Evolutionary conservation across 2,113 vertebrate species (phyloP), one percentile per base, ranked within the genome.

Genomic region (Neolamprologus brichardi): DNA sequence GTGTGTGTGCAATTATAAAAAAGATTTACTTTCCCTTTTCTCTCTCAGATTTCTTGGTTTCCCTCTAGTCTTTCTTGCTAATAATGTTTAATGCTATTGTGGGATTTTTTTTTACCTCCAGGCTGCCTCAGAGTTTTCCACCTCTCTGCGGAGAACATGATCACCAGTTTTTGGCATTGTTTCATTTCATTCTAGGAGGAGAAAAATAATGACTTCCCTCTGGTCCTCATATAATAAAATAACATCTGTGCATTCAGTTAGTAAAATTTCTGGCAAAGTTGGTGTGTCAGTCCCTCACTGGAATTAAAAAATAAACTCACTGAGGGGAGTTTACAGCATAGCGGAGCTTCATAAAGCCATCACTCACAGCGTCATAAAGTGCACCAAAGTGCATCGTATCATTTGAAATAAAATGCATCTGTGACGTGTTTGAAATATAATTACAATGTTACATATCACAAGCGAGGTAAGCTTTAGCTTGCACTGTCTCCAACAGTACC

Each of bases 351-450:
- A 86, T 86, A 84, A 90, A 87, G 17, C 53, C 52, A 32, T 85
- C 84, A 72, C 62, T 83, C 39, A 20, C 49, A 13, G 37, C 53
- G 12, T 89, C 84, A 87, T 84, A 62, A 86, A 83, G 44, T 58
- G 49, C 62, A 70, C 64, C 44, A 64, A 81, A 44, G 51, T 81
- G 52, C 52, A 79, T 84, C 46, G 15, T 52, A 60, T 87, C 75
- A 83, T 52, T 81, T 3, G 14, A 81, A 87, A 84, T 51, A 46
- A 87, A 92, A 91, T 70, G 41, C 70, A 84, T 79, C 86, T 75
- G 70, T 60, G 81, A 82, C 54, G 23, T 82, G 52, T 30, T 53
- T 83, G 46, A 81, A 83, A 89, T 81, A 37, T 84, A 72, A 87
- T 82, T 67, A 62, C 25, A 37, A 15, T 30, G 41, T 84, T 82